Conservation (phyloP, 37 sponge, comb jelly and placozoan genomes). For the Agelas oroides region DNA sequence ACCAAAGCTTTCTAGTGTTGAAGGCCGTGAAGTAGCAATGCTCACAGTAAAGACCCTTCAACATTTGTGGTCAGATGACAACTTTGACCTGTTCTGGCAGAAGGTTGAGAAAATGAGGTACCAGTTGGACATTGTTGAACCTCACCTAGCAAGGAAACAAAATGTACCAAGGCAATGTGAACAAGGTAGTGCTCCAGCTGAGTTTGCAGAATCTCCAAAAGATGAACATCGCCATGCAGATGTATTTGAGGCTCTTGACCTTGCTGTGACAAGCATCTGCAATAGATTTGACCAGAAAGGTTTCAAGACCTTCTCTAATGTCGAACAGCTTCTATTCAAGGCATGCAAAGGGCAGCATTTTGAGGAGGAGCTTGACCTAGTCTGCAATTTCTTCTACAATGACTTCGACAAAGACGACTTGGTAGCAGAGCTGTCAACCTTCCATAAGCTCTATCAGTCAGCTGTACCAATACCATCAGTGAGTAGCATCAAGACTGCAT, state of each 20-base stretch:
- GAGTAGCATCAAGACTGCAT: conserved; percentile 37
- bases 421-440: conserved; percentile 63
- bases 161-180: conserved; percentile 67
- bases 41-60: conserved; percentile 76
- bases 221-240: conserved; percentile 53
- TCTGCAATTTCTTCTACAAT: conserved; percentile 39
- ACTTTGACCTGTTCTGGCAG: conserved; percentile 79
- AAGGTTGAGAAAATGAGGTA: conserved; percentile 57
- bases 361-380: conserved; percentile 49
- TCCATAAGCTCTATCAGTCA: conserved; percentile 29
- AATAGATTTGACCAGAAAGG: conserved; percentile 76
- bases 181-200: conserved; percentile 54
- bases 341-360: conserved; percentile 36
- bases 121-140: conserved; percentile 68
- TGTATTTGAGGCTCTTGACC: conserved; percentile 73
- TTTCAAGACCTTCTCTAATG: conserved; percentile 56
- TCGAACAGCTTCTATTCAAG: conserved; percentile 73
- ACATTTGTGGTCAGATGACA: conserved; percentile 50
- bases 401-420: conserved; percentile 58
- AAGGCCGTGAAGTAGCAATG: conserved; percentile 82
- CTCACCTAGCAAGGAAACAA: conserved; percentile 61
- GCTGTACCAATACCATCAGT: conserved; percentile 56
- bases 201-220: conserved; percentile 39
- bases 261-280: conserved; percentile 52
- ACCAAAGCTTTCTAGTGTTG: conserved; percentile 69